phyloP scores from a whole-genome alignment of 2,797 vertebrate genomes.

The Pithecia hirsuta region DNA sequence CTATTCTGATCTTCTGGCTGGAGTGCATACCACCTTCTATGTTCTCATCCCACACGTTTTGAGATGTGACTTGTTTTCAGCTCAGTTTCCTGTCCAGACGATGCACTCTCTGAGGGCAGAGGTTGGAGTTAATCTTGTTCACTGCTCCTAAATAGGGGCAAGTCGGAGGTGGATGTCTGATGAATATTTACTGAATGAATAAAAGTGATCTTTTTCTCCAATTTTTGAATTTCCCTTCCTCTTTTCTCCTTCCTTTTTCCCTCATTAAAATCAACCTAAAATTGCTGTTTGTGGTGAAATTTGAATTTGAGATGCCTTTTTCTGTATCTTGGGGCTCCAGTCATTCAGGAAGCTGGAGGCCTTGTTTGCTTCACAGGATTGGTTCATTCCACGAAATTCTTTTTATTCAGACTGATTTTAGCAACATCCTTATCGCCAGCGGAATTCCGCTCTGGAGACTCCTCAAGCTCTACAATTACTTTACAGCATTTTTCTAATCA shows the following conservation, averaged over 20 bases:
- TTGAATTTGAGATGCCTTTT: background rate
- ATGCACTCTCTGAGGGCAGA: background rate
- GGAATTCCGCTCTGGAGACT: background rate
- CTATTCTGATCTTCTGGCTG: background rate
- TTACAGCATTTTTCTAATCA: slow-evolving; percentile 38
- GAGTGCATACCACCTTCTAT: background rate
- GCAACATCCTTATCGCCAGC: background rate
- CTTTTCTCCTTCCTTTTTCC: background rate
- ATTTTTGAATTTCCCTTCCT: background rate
- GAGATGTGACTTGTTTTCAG: background rate
- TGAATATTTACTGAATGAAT: background rate
- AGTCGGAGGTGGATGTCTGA: background rate
- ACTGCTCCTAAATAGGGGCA: background rate
- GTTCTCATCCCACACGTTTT: background rate
- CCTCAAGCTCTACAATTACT: slow-evolving; percentile 5
- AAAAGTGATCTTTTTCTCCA: background rate
- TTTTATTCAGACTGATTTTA: slow-evolving; percentile 22
- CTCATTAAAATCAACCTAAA: background rate
- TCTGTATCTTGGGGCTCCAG: background rate
- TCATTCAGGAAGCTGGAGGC: background rate
- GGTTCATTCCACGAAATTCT: background rate
- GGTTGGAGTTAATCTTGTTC: background rate
- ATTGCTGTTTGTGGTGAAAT: background rate
- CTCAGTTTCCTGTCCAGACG: background rate
- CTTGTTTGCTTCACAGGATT: background rate